These are phyloP conservation scores for Formica aserva DNA, from an alignment of 2,888 invertebrate genomes.

Conservation along the genomic window DNA sequence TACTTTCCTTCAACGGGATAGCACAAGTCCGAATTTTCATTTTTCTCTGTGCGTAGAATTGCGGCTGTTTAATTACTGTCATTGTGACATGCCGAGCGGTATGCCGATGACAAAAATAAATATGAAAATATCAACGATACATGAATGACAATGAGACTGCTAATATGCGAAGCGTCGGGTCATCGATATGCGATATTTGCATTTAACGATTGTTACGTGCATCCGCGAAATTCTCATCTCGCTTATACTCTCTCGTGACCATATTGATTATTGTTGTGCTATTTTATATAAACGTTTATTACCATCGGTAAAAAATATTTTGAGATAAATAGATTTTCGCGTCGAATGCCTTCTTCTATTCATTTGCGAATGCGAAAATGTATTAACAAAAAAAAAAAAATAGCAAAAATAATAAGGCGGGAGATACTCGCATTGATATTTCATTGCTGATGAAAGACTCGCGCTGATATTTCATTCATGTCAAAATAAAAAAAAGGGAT, in stretches of 20 bases:
- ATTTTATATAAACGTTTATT: slow-evolving; percentile 59
- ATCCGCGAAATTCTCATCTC: slow-evolving; percentile 33
- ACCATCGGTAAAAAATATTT: not conserved
- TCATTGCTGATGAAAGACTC: not conserved
- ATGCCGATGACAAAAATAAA: slow-evolving; percentile 67
- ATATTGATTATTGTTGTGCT: slow-evolving; percentile 62
- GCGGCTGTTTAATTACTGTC: slow-evolving; percentile 54
- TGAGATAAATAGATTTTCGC: not conserved
- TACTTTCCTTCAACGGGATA: slow-evolving; percentile 2
- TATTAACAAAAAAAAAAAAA: not conserved
- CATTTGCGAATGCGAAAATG: not conserved
- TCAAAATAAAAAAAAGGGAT: slow-evolving; percentile 52
- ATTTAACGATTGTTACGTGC: slow-evolving; percentile 65
- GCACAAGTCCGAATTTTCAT: slow-evolving; percentile 38
- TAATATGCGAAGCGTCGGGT: slow-evolving; percentile 58
- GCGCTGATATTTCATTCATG: slow-evolving; percentile 27
- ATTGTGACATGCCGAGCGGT: slow-evolving; percentile 26
- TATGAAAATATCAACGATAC: slow-evolving; percentile 68
- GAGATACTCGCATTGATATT: slow-evolving; percentile 27
- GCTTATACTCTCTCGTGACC: slow-evolving; percentile 39
- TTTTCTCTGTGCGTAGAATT: not conserved
- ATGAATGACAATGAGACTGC: slow-evolving; percentile 39
- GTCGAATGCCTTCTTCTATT: not conserved
- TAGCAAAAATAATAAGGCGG: slow-evolving; percentile 7
- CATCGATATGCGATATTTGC: slow-evolving; percentile 62